phyloP scores from a whole-genome alignment of 2,888 invertebrate species.

The Cryptocephalus moraei region DNA sequence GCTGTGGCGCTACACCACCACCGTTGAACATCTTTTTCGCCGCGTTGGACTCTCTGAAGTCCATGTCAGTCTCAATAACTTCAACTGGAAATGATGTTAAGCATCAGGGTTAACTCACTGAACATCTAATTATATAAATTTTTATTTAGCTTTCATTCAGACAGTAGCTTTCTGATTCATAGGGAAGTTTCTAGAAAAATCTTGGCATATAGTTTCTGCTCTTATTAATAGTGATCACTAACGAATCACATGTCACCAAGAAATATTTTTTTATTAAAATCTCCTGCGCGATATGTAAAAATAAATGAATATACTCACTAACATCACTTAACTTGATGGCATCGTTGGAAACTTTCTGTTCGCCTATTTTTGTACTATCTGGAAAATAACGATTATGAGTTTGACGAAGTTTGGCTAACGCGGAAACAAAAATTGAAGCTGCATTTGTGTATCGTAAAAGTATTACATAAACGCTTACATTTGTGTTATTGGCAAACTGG shows the following conservation, averaged over 20 bases:
- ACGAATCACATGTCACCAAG: no score
- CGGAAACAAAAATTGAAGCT: no score
- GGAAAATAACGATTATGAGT: slow-evolving; percentile 7
- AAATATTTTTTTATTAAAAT: no score
- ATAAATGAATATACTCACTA: slow-evolving; percentile 49
- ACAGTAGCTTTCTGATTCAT: neutral
- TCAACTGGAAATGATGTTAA: slow-evolving; percentile 48
- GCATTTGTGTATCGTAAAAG: no score
- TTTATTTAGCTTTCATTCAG: neutral
- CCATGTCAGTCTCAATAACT: slow-evolving; percentile 57
- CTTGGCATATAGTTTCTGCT: no score
- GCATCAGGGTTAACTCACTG: slow-evolving; percentile 2
- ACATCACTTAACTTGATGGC: slow-evolving; percentile 68
- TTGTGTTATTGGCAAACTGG: no score
- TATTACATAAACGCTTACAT: no score
- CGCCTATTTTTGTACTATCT: slow-evolving; percentile 13
- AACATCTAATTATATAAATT: slow-evolving; percentile 1
- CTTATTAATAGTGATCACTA: no score
- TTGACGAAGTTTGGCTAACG: neutral
- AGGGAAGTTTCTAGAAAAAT: no score
- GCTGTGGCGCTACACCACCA: slow-evolving; percentile 19
- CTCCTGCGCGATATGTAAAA: no score
- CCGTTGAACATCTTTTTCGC: slow-evolving; percentile 29
- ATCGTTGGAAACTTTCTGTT: slow-evolving; percentile 36
- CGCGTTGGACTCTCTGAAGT: slow-evolving; percentile 30